phyloP scores from a whole-genome alignment of 2,888 invertebrate species.

The Pelosia muscerda region DNA sequence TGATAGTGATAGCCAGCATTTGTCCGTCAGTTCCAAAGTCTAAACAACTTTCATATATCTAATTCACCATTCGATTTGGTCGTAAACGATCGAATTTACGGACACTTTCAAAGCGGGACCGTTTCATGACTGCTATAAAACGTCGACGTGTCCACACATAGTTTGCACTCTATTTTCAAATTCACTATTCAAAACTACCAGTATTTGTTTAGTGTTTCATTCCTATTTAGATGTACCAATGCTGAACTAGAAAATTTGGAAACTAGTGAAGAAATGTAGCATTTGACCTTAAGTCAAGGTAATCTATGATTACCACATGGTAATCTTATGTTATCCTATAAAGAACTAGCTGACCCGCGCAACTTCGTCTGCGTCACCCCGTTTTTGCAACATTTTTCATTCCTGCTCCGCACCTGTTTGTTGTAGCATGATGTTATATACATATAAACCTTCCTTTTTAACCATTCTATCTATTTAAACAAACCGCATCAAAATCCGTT shows the following conservation, averaged over 20 bases:
- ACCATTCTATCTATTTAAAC: no score
- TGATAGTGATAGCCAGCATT: slow-evolving; percentile 21
- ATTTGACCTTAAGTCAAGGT: no score
- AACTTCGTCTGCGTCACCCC: no score
- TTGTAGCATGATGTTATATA: no score
- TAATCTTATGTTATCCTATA: no score
- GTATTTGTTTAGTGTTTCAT: slow-evolving; percentile 2
- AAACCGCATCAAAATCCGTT: no score
- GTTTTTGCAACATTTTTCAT: no score
- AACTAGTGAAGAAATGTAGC: no score
- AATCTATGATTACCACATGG: no score
- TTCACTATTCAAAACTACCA: slow-evolving; percentile 12
- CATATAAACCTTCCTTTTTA: no score
- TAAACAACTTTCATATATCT: slow-evolving; percentile 44
- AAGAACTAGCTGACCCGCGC: no score
- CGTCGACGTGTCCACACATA: slow-evolving; percentile 47
- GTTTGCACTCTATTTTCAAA: slow-evolving; percentile 54
- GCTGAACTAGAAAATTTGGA: neutral
- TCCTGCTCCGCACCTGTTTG: no score
- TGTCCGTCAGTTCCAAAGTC: slow-evolving; percentile 23
- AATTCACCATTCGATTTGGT: slow-evolving; percentile 53
- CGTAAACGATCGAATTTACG: slow-evolving; percentile 65
- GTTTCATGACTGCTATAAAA: slow-evolving; percentile 58
- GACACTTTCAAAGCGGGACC: slow-evolving; percentile 53
- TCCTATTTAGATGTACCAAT: neutral